Conservation (phyloP, 2,113 vertebrate genomes). For the Scalopus aquaticus region DNA sequence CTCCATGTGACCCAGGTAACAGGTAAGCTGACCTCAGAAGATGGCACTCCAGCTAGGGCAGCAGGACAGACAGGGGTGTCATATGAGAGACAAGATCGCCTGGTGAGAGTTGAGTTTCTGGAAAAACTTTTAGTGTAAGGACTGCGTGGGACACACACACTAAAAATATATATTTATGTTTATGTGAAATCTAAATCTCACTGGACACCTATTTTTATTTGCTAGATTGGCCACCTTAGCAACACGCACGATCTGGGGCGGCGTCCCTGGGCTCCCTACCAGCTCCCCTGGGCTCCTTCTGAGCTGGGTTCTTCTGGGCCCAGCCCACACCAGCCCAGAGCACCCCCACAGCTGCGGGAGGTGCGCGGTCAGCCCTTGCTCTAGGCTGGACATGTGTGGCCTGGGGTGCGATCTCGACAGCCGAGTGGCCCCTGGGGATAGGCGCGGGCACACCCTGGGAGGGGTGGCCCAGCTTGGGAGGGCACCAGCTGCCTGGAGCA, state of each 20-base stretch:
- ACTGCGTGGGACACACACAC: not conserved
- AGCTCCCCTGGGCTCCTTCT: not conserved
- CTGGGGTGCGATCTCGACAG: too few relatives aligned
- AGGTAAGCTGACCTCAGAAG: not conserved
- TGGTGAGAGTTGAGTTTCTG: not conserved
- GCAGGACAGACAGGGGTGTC: not conserved
- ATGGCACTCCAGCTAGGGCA: not conserved
- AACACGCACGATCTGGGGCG: too few relatives aligned
- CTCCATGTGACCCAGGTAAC: not conserved
- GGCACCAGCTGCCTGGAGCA: not conserved
- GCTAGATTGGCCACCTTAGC: not conserved
- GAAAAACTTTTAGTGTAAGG: not conserved
- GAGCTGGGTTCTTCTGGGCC: too few relatives aligned
- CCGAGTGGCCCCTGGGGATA: not conserved
- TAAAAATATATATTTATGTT: not conserved
- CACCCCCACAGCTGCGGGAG: accelerated
- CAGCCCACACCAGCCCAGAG: not conserved
- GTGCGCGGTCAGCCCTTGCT: not conserved
- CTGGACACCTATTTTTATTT: not conserved
- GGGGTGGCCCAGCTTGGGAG: not conserved
- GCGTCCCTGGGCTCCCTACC: too few relatives aligned
- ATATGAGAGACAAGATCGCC: not conserved
- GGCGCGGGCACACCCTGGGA: not conserved
- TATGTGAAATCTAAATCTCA: not conserved
- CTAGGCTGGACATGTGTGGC: not conserved